Evolutionary conservation across 2,888 invertebrate genomes (phyloP).

Genomic region (Pteria penguin): DNA sequence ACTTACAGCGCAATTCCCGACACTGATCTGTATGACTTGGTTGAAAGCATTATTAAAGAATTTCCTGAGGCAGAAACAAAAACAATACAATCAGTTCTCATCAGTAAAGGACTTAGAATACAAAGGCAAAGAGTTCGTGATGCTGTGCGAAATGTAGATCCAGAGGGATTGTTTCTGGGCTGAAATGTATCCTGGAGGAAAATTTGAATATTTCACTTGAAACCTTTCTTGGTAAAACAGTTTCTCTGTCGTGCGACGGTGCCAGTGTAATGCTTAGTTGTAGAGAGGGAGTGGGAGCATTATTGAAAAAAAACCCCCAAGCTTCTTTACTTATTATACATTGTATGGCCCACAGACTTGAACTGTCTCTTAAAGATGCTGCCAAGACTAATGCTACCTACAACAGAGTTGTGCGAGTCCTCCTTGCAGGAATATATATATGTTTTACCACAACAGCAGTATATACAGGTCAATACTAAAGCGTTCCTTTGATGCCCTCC

Average conservation of each 20-base stretch:
- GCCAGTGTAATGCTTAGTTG: constrained; percentile 36
- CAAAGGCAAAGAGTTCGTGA: no score
- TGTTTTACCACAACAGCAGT: constrained; percentile 44
- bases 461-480: constrained; percentile 40
- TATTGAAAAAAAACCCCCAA: constrained; percentile 28
- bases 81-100: neutral
- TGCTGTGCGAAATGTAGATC: no score
- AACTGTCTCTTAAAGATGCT: constrained; percentile 38
- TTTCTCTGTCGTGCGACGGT: constrained; percentile 40
- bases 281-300: constrained; percentile 30
- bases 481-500: constrained; percentile 25
- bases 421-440: constrained; percentile 24
- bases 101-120: neutral
- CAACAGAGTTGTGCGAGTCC: constrained; percentile 25
- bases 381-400: constrained; percentile 1
- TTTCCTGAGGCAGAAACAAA: constrained; percentile 23
- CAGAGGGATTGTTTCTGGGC: neutral
- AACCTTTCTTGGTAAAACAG: no score
- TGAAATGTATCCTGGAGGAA: neutral
- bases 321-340: constrained; percentile 36
- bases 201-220: neutral
- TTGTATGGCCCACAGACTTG: constrained; percentile 42
- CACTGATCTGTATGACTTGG: constrained; percentile 3
- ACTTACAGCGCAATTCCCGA: constrained; percentile 25
- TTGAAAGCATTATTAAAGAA: constrained; percentile 19